Percentiles rank a stretch among this genome's conserved stretches.
Conservation (phyloP, 2,113 vertebrate genomes). For the Mugil cephalus region DNA sequence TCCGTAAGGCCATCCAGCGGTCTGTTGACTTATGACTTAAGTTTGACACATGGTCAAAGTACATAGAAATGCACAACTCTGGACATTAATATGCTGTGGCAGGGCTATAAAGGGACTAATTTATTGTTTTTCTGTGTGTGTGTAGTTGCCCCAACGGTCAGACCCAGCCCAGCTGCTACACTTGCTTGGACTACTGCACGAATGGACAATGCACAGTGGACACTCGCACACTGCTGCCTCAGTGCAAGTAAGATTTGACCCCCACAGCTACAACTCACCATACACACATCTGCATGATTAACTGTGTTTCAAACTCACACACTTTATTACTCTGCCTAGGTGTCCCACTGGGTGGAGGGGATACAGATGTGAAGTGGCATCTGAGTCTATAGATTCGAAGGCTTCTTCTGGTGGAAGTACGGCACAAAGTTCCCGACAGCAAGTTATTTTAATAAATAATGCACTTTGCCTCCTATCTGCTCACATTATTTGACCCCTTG, state of each 20-base stretch:
- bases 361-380: conserved; percentile 74
- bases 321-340: conserved; percentile 52
- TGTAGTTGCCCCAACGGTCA: conserved; percentile 89
- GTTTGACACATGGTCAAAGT: no score
- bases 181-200: conserved; percentile 88
- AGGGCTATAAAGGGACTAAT: not conserved
- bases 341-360: conserved; percentile 80
- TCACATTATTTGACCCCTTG: not conserved
- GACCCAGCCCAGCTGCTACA: conserved; percentile 89
- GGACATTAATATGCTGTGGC: not conserved
- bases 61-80: not conserved
- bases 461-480: conserved; percentile 14
- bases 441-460: not conserved
- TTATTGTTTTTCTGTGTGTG: conserved; percentile 28
- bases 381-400: conserved; percentile 45
- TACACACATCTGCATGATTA: not conserved
- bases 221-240: conserved; percentile 84
- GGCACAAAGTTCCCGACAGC: conserved; percentile 30
- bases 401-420: conserved; percentile 69
- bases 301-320: not conserved
- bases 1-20: not conserved
- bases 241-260: conserved; percentile 91
- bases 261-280: not conserved
- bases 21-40: not conserved
- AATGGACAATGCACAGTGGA: conserved; percentile 90